Conservation (phyloP, 1,140 invertebrate genomes). For the Cydia amplana region DNA sequence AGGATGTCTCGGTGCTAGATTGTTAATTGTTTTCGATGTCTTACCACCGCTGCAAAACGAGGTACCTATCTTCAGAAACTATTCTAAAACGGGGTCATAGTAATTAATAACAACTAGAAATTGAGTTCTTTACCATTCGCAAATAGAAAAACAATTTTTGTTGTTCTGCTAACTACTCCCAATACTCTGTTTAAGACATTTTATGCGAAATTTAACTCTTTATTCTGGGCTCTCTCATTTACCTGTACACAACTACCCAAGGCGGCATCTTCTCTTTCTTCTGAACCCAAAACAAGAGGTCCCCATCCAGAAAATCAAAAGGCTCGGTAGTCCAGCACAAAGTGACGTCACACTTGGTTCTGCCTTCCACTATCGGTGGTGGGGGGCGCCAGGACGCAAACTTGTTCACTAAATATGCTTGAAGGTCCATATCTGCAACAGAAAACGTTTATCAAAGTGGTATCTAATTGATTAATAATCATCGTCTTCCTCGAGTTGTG, state of each 20-base stretch:
- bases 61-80: no score
- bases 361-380: constrained; percentile 49
- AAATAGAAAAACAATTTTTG: no score
- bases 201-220: no score
- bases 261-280: constrained; percentile 65
- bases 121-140: no score
- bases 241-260: constrained; percentile 65
- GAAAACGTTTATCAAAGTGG: not conserved
- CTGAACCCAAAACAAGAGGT: constrained; percentile 60
- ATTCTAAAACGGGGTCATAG: no score
- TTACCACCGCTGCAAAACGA: constrained; percentile 64
- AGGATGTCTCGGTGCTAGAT: constrained; percentile 62
- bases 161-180: no score
- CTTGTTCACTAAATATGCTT: constrained; percentile 40
- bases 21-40: constrained; percentile 59
- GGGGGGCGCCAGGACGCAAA: constrained; percentile 50
- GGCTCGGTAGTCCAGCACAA: constrained; percentile 46
- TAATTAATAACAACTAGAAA: no score
- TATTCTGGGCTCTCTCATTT: no score
- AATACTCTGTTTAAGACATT: no score
- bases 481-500: no score
- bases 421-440: constrained; percentile 41
- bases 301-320: constrained; percentile 46
- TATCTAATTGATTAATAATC: not conserved
- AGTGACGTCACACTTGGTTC: constrained; percentile 52